phyloP scores from a whole-genome alignment of 2,113 vertebrate genomes.

The Chionodraco myersi region DNA sequence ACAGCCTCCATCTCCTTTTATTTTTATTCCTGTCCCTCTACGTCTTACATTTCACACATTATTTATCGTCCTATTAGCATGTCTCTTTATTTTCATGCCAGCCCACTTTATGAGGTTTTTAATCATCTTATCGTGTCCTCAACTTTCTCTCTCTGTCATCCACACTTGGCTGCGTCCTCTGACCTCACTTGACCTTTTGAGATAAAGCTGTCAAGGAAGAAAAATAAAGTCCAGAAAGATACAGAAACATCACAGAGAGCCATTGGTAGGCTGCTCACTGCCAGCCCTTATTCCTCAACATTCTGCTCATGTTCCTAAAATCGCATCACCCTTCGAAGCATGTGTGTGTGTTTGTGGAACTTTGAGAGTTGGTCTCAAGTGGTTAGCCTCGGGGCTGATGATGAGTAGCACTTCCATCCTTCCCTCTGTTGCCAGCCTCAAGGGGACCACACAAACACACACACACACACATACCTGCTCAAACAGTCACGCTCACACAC shows the following conservation, averaged over 20 bases:
- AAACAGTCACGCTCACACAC: slow-evolving; percentile 3
- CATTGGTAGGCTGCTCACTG: background rate
- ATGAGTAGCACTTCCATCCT: slow-evolving; percentile 58
- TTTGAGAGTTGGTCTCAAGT: slow-evolving; percentile 57
- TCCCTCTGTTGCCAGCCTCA: slow-evolving; percentile 34
- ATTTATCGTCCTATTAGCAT: slow-evolving; percentile 48
- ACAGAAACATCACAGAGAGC: background rate
- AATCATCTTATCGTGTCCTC: slow-evolving; percentile 45
- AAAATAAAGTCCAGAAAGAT: slow-evolving; percentile 32
- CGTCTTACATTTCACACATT: slow-evolving; percentile 46
- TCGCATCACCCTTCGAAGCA: slow-evolving; percentile 10
- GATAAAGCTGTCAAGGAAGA: slow-evolving; percentile 11
- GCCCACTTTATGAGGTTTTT: slow-evolving; percentile 51
- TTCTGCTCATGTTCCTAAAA: slow-evolving; percentile 42
- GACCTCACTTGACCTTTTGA: slow-evolving; percentile 52
- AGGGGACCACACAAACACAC: slow-evolving; percentile 36
- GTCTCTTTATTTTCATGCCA: slow-evolving; percentile 35
- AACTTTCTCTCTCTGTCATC: slow-evolving; percentile 21
- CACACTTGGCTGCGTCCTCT: slow-evolving; percentile 14
- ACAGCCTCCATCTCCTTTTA: slow-evolving; percentile 48
- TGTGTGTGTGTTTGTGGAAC: slow-evolving; percentile 40
- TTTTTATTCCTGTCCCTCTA: slow-evolving; percentile 47
- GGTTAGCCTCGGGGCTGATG: slow-evolving; percentile 61
- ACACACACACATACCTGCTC: slow-evolving; percentile 11
- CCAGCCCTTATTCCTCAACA: slow-evolving; percentile 34